Evolutionary conservation across 1,140 invertebrate genomes (phyloP).

Genomic region (Saccostrea cuccullata): DNA sequence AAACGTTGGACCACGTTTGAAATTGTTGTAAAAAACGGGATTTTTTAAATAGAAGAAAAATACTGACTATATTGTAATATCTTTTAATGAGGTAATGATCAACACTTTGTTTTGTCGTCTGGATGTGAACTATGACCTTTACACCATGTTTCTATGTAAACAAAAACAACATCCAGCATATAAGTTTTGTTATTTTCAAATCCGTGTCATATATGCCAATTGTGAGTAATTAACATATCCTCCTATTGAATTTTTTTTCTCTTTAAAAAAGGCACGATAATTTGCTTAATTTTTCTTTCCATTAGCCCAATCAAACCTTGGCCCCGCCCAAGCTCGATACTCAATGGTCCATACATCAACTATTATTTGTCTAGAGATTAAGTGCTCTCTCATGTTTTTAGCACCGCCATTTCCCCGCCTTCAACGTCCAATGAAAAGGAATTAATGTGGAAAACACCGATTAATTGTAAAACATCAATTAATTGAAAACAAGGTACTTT

Average conservation of each 20-base stretch:
- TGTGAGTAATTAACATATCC: background rate
- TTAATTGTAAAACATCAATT: background rate
- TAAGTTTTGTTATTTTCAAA: background rate
- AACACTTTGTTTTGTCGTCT: background rate
- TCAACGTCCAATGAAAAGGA: background rate
- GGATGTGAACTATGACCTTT: background rate
- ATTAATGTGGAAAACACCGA: background rate
- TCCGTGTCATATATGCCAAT: background rate
- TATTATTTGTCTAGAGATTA: background rate
- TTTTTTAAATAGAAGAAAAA: no score
- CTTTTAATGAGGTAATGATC: background rate
- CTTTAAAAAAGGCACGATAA: background rate
- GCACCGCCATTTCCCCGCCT: background rate
- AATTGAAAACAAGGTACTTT: background rate
- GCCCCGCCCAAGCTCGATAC: background rate
- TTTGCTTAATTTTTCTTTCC: background rate
- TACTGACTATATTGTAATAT: no score
- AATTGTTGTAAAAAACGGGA: no score
- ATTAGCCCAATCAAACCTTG: background rate
- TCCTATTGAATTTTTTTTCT: no score
- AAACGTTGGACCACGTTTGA: no score
- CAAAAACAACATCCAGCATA: conserved; percentile 43
- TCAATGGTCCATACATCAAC: conserved; percentile 21
- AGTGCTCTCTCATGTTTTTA: background rate
- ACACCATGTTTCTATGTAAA: conserved; percentile 31